Conservation (phyloP, 2,797 vertebrate species). For the Acestrorhynchus altus region DNA sequence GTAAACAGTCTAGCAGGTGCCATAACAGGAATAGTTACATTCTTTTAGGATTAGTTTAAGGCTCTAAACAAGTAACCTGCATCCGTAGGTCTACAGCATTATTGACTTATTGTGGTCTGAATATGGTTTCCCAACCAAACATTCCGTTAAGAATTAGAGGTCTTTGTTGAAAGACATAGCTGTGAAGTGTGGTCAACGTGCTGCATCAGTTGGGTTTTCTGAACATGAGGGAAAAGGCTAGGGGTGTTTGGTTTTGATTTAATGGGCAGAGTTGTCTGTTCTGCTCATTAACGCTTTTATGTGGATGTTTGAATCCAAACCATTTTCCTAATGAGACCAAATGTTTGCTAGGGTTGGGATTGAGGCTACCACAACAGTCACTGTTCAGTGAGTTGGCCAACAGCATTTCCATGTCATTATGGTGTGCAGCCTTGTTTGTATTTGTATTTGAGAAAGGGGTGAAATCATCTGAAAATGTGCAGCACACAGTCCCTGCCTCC, state of each 20-base stretch:
- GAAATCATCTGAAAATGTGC: neutral
- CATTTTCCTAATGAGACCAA: neutral
- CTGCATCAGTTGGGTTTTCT: neutral
- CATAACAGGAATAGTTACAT: slow-evolving; percentile 4
- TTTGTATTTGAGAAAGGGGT: neutral
- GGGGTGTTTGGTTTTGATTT: neutral
- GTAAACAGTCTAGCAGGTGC: neutral
- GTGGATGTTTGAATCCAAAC: too few species aligned
- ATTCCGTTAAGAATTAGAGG: slow-evolving; percentile 10
- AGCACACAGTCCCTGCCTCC: neutral
- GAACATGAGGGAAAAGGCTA: neutral
- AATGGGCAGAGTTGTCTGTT: too few species aligned
- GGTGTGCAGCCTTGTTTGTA: slow-evolving; percentile 13
- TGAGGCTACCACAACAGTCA: neutral
- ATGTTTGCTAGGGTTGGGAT: neutral
- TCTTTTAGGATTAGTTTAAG: neutral
- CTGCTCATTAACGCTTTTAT: too few species aligned
- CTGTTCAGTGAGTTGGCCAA: neutral
- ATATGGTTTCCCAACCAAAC: neutral
- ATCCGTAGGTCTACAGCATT: slow-evolving; percentile 8
- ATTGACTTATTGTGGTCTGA: slow-evolving; percentile 13
- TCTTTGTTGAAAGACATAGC: neutral
- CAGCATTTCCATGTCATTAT: neutral
- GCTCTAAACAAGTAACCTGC: neutral
- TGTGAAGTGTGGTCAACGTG: neutral